Conservation (phyloP, 1,140 invertebrate species). For the Drosophila sulfurigaster region DNA sequence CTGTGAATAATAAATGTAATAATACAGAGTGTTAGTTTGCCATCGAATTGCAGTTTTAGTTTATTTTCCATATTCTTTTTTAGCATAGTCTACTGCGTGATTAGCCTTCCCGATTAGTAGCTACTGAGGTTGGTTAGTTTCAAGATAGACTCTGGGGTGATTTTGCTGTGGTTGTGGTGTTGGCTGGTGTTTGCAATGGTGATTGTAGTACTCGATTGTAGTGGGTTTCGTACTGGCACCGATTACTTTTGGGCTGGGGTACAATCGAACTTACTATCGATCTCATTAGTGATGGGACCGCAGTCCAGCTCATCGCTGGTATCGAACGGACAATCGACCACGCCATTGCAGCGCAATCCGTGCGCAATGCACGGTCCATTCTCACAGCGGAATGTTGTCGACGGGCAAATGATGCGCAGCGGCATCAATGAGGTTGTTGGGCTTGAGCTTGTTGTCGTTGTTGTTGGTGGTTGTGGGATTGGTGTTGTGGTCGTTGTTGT, state of each 20-base stretch:
- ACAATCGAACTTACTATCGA: constrained; percentile 75
- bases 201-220: constrained; percentile 3
- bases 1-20: constrained; percentile 8
- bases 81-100: background rate
- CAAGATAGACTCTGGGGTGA: background rate
- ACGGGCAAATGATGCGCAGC: constrained; percentile 63
- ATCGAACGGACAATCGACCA: constrained; percentile 88
- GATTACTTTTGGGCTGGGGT: background rate
- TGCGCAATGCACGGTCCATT: constrained; percentile 88
- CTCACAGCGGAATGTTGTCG: constrained; percentile 87
- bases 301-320: constrained; percentile 89
- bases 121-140: constrained; percentile 21
- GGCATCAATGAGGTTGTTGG: constrained; percentile 19
- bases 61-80: background rate
- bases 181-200: constrained; percentile 8
- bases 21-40: background rate
- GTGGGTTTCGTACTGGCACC: constrained; percentile 36
- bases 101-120: constrained; percentile 32
- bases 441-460: constrained; percentile 13
- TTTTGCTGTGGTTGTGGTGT: background rate
- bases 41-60: background rate
- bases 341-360: constrained; percentile 87
- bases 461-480: background rate
- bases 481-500: background rate
- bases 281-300: constrained; percentile 73